Evolutionary conservation across 2,113 vertebrate species (phyloP), one percentile per base, ranked within the genome.

Genomic region (Ia io): DNA sequence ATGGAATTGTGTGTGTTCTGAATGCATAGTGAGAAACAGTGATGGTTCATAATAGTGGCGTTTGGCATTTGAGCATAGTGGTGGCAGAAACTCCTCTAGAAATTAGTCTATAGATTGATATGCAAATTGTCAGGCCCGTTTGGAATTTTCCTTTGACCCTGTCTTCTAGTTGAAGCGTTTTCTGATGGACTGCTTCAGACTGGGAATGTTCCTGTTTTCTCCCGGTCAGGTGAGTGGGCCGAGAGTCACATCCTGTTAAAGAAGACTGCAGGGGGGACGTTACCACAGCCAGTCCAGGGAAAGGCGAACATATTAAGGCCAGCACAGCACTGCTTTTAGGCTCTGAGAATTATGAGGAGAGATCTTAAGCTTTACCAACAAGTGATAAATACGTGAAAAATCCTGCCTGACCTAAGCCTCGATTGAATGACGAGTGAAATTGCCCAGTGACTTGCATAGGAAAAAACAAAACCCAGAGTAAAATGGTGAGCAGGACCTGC

Each of bases 401-500:
- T 59, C 25, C 35, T 84, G 20, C 67, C 56, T 25, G 12, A 6
- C 2, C 2, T 42, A 35, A 76, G 40, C 61, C 42, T 28, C 30
- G 13, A 28, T 37, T 16, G 90, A 88, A 20, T 16, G 82, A 17
- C 47, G 35, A 8, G 73, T 83, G 73, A 42, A 61, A 20, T 49
- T 9, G 23, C n/a, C 3, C 44, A 47, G 88, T 49, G 61, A 69
- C 63, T 73, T 53, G 59, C 84, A 40, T 90, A 97, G 96, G 97
- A 96, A 96, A 97, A 96, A 96, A 94, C 96, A 96, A 84, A 22
- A 47, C 56, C 93, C 93, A 53, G 85, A 70, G 93, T 77, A 56
- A 53, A 91, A 79, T 56, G 89, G 95, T 37, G 1, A 84, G 84
- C 35, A 35, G 95, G 92, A 94, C 42, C 93, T 70, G 88, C 97